Evolutionary conservation across 2,113 vertebrate species (phyloP).

Genomic region (Hippocampus mohnikei): DNA sequence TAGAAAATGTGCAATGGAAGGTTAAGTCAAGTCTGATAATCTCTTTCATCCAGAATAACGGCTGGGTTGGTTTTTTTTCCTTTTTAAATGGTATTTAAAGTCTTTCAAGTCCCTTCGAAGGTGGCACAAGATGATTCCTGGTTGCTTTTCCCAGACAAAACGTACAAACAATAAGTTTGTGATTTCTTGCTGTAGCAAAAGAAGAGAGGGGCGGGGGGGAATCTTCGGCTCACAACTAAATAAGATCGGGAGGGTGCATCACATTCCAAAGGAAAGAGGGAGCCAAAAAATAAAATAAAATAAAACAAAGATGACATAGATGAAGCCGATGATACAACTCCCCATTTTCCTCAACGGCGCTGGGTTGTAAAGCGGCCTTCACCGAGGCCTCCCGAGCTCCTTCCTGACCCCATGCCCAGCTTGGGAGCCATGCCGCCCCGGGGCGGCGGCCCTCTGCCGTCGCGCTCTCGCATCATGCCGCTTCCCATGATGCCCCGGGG

Average conservation of each 20-base stretch:
- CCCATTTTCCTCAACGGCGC: constrained; percentile 78
- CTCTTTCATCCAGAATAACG: constrained; percentile 32
- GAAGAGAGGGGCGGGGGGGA: neutral
- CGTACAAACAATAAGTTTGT: constrained; percentile 86
- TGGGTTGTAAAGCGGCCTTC: constrained; percentile 88
- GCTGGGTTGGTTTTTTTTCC: constrained; percentile 32
- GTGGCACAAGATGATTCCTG: constrained; percentile 64
- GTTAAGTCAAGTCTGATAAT: constrained; percentile 60
- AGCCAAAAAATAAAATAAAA: constrained; percentile 58
- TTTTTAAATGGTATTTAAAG: constrained; percentile 21
- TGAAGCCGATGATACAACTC: constrained; percentile 63
- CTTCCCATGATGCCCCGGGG: constrained; percentile 85
- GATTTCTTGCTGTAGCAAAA: constrained; percentile 79
- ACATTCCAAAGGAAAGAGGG: constrained; percentile 87
- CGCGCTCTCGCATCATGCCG: constrained; percentile 91
- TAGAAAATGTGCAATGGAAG: constrained; percentile 87
- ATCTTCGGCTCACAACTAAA: constrained; percentile 87
- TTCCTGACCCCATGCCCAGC: constrained; percentile 79
- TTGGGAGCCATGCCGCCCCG: constrained; percentile 87
- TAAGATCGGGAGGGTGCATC: constrained; percentile 90
- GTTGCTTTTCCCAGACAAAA: constrained; percentile 61
- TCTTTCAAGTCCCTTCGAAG: constrained; percentile 71
- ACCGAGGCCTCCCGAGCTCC: constrained; percentile 79
- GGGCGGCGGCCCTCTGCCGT: constrained; percentile 85
- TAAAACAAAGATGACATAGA: constrained; percentile 65